Evolutionary conservation across 2,888 invertebrate genomes (phyloP), one percentile per base, ranked within the genome.

Genomic region (Pantelozetes paolii): DNA sequence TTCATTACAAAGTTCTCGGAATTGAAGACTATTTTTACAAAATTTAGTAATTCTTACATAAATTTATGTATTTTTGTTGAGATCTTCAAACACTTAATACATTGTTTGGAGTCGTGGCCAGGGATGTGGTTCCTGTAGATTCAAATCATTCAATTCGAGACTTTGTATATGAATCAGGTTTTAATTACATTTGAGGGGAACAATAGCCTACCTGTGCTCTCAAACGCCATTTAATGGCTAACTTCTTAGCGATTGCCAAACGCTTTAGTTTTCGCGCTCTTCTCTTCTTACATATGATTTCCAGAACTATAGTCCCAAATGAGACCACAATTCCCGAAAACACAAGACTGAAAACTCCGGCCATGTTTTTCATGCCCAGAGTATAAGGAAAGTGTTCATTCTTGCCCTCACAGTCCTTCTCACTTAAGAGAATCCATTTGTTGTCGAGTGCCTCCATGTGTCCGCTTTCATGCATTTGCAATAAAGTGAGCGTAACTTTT

Each of bases 251-350:
- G 28, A 73, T 73, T 0, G 73, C 62, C 20, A 73, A 20, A 40
- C 73, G 6, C n/a, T 28, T 36, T 23, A 73, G 28, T 42, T 73
- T 73, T 23, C 73, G 67, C 11, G 67, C 48, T 57, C 83, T 95
- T 94, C 83, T 96, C 95, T 81, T 95, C 94, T 97, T 97, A 84
- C 97, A 98, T 72, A 94, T 92, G 84, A 98, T 95, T 84, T 98
- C 98, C 78, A 98, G 94, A 78, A 97, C 91, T 78, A 98, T 97
- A 71, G 98, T 87, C 75, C 91, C 89, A 77, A 96, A 90, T 2
- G 97, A 97, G n/a, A 94, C 94, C 67, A 93, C 90, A 78, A 97
- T 96, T 72, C 97, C 96, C n/a, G 93, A 95, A 54, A 92, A 91
- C 59, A 98, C 97, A 80, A 98, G 86, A 83, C 97, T 96, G 82